Base-by-base conservation (phyloP, 2,797 vertebrate species). In the Sus cebifrons region DNA sequence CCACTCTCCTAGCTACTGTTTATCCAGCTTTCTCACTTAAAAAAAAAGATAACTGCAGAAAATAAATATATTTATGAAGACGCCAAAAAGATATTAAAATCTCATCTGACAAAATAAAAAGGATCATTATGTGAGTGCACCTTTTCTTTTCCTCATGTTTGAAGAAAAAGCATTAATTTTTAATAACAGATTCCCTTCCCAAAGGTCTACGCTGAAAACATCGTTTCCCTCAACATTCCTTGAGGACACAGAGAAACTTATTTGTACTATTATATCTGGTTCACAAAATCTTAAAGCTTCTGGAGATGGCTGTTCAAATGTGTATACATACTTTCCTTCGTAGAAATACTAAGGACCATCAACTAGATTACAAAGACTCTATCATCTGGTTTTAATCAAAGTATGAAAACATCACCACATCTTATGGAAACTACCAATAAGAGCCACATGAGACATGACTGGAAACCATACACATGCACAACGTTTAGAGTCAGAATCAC, bases 331-430 rank as follows among this genome's bases (percentile, higher is more conserved):
- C 12, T 36, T 87, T 44, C 18, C 11, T 25, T 73, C 71, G 44
- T 15, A 81, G 56, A 89, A 77, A 81, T 49, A 71, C 17, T 71
- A 62, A 85, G 23, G 29, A 52, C 3, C 49, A 29, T 71, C n/a
- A 83, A 44, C 14, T 64, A 52, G 20, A 65, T 75, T 71, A 75
- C 14, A 87, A 68, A 78, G 56, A 44, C 62, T 81, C 82, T 71
- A 52, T 32, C 71, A 77, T 60, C 14, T 65, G 54, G 3, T 60
- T 79, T 97, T 79, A 83, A 84, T 89, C 52, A 62, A 75, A 95
- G n/a, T 71, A 75, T 15, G 23, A 86, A 65, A 85, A 93, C 11
- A 68, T 67, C 36, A 73, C 21, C 6, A 29, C 20, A 62, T 29
- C 17, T 73, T 60, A 81, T 21, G 29, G 18, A 85, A 90, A 95